These are phyloP conservation scores for Scrobipalpa costella DNA, from an alignment of 2,888 invertebrate genomes.

Conservation along the genomic window DNA sequence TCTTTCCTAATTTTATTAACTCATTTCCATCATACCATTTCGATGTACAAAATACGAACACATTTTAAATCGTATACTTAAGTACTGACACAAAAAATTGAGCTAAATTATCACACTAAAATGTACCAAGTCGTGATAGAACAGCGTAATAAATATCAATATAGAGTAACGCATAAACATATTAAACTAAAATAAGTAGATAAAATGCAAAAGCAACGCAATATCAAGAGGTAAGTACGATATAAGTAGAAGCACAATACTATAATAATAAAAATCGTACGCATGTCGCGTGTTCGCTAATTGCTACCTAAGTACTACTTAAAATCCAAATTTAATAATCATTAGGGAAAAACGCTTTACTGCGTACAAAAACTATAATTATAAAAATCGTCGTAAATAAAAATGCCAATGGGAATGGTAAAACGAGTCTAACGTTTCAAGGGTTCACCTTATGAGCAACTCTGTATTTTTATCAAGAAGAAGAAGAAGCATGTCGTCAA, in stretches of 20 bases:
- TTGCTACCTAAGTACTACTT: slow-evolving; percentile 46
- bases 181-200: slow-evolving; percentile 40
- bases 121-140: slow-evolving; percentile 61
- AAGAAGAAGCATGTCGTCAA: neutral
- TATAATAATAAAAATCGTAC: slow-evolving; percentile 38
- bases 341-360: slow-evolving; percentile 25
- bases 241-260: slow-evolving; percentile 39
- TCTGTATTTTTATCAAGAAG: neutral
- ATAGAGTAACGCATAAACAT: slow-evolving; percentile 37
- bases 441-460: neutral
- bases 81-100: slow-evolving; percentile 66
- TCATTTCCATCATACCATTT: slow-evolving; percentile 30
- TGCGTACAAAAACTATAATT: slow-evolving; percentile 27
- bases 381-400: slow-evolving; percentile 24
- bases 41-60: slow-evolving; percentile 55
- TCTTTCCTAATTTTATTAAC: slow-evolving; percentile 29
- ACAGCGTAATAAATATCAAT: slow-evolving; percentile 49
- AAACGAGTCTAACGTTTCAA: slow-evolving; percentile 5
- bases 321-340: neutral
- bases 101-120: slow-evolving; percentile 69
- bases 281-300: slow-evolving; percentile 59
- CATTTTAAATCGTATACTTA: slow-evolving; percentile 53
- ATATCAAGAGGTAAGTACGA: slow-evolving; percentile 23
- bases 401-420: slow-evolving; percentile 21
- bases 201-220: slow-evolving; percentile 64